Evolutionary conservation across 2,113 vertebrate species (phyloP).

Genomic region (Columbina picui): DNA sequence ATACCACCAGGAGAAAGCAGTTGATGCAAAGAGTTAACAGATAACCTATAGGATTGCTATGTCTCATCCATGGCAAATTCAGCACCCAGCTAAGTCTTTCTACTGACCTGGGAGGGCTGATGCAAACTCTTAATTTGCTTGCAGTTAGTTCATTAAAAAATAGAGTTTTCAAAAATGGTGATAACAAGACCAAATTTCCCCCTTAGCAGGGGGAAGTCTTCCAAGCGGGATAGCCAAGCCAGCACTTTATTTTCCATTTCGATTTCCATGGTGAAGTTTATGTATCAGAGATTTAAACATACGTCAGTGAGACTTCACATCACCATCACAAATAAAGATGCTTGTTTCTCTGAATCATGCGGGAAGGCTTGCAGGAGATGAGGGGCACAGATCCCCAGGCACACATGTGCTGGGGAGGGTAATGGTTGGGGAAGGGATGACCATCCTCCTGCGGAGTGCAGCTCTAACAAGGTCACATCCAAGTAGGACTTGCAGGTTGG

Average conservation of each 20-base stretch:
- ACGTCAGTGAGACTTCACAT: neutral
- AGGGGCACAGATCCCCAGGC: neutral
- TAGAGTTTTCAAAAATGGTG: neutral
- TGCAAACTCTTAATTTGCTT: neutral
- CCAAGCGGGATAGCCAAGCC: neutral
- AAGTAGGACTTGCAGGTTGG: neutral
- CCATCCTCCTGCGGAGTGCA: neutral
- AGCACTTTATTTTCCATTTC: neutral
- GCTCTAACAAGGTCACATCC: fast-evolving
- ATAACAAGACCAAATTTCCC: neutral
- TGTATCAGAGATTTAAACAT: neutral
- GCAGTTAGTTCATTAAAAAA: neutral
- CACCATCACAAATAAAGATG: neutral
- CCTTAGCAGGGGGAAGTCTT: neutral
- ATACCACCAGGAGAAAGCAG: neutral
- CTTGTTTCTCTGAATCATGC: neutral
- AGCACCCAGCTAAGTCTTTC: neutral
- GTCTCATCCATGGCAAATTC: neutral
- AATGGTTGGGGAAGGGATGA: neutral
- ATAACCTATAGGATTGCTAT: neutral
- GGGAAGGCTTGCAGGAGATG: neutral
- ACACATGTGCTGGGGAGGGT: too few relatives aligned
- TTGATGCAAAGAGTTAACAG: neutral
- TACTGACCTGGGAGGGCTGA: neutral
- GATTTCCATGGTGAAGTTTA: neutral